Evolutionary conservation across 2,113 vertebrate species (phyloP).

Genomic region (Solea senegalensis): DNA sequence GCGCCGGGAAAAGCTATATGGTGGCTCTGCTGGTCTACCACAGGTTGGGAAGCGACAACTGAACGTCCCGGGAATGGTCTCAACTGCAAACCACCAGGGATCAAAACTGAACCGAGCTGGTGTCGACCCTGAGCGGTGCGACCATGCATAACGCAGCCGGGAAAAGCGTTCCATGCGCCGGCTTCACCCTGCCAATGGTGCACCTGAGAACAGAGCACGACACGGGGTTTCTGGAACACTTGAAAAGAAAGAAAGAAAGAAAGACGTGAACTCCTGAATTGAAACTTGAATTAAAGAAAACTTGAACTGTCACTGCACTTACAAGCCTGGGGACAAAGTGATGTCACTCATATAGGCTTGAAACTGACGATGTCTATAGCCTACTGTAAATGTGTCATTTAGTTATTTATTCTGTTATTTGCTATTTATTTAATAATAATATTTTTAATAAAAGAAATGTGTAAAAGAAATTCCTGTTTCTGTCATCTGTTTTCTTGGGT

Average conservation of each 20-base stretch:
- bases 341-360: conserved; percentile 29
- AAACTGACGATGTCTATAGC: conserved; percentile 49
- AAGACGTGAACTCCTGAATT: conserved; percentile 21
- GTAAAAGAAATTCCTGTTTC: conserved; percentile 36
- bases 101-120: neutral
- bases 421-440: conserved; percentile 72
- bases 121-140: conserved; percentile 24
- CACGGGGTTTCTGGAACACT: neutral
- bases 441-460: conserved; percentile 54
- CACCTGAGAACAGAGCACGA: conserved; percentile 5
- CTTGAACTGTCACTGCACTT: conserved; percentile 55
- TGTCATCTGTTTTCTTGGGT: neutral
- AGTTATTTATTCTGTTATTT: conserved; percentile 71
- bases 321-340: conserved; percentile 2
- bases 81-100: no score
- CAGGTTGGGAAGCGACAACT: conserved; percentile 74
- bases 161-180: conserved; percentile 22
- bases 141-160: conserved; percentile 10
- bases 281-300: conserved; percentile 62
- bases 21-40: conserved; percentile 81
- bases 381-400: conserved; percentile 59
- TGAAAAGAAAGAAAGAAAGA: conserved; percentile 10
- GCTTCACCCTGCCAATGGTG: neutral
- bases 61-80: neutral
- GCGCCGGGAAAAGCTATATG: conserved; percentile 75